Conservation (phyloP, 2,797 vertebrate species). For the Todus mexicanus region DNA sequence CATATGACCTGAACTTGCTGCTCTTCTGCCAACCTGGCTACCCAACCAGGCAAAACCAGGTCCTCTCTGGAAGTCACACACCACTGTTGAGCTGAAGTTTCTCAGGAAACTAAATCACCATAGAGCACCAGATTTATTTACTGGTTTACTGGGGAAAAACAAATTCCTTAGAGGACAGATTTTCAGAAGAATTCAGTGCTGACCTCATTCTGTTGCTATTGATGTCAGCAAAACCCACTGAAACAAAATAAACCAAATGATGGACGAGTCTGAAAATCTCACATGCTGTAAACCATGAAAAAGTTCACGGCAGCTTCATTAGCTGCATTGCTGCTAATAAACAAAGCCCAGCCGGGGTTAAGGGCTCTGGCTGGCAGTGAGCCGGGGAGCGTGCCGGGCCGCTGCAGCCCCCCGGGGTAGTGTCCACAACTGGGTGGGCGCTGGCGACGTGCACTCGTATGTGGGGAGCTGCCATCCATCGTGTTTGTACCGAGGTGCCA, state of each 20-base stretch:
- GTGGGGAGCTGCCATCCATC: neutral
- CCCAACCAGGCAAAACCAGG: neutral
- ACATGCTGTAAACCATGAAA: neutral
- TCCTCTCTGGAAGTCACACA: neutral
- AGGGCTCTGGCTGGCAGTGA: neutral
- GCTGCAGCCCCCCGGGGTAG: neutral
- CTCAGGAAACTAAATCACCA: neutral
- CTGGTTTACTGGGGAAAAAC: neutral
- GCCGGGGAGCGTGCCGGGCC: neutral
- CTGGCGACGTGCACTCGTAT: neutral
- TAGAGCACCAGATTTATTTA: conserved; percentile 16
- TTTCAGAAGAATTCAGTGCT: conserved; percentile 26
- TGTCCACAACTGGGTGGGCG: neutral
- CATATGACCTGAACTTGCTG: neutral
- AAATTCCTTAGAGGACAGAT: conserved; percentile 24
- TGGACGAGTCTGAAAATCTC: conserved; percentile 20
- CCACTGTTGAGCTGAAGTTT: neutral
- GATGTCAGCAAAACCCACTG: neutral
- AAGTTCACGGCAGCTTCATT: neutral
- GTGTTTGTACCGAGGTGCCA: conserved; percentile 9
- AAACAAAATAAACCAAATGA: conserved; percentile 39
- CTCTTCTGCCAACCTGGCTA: neutral
- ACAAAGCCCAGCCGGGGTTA: neutral
- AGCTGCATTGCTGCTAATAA: neutral
- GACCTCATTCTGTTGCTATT: conserved; percentile 42